Percentiles rank a stretch among this genome's conserved stretches.
Evolutionary conservation across 1,140 invertebrate genomes (phyloP).

Genomic region (Bradynema listronoti): DNA sequence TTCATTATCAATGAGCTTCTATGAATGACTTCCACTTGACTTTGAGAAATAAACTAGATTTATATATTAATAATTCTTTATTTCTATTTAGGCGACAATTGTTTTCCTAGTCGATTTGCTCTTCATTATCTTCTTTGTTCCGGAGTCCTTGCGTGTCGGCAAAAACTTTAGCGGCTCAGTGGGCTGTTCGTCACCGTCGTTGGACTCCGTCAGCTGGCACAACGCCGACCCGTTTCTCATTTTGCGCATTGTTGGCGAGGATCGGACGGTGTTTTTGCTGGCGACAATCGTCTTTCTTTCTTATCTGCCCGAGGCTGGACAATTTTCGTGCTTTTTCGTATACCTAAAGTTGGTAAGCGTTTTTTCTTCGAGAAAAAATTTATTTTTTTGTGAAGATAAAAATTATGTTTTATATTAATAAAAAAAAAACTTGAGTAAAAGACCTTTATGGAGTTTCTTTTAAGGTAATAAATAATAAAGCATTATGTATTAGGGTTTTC

Average conservation of each 20-base stretch:
- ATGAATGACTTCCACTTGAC: constrained; percentile 3
- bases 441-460: too few relatives aligned
- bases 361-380: constrained; percentile 14
- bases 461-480: too few relatives aligned
- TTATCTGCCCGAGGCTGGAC: constrained; percentile 91
- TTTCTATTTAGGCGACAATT: constrained; percentile 72
- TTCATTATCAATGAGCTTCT: neutral
- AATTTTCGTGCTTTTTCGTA: constrained; percentile 99
- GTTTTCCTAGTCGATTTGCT: constrained; percentile 91
- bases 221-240: constrained; percentile 92
- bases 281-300: constrained; percentile 94
- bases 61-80: too few relatives aligned
- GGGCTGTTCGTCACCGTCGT: too few relatives aligned
- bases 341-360: constrained; percentile 87
- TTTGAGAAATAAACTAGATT: constrained; percentile 7
- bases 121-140: constrained; percentile 93
- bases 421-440: too few relatives aligned
- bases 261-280: constrained; percentile 88
- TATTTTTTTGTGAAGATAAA: neutral
- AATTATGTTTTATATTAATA: neutral
- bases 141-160: constrained; percentile 83
- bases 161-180: too few relatives aligned
- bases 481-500: too few relatives aligned
- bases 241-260: constrained; percentile 84
- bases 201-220: constrained; percentile 65